Evolutionary conservation across 1,140 invertebrate species (phyloP), one percentile per base, ranked within the genome.

Genomic region (Panagrolaimus sp.): DNA sequence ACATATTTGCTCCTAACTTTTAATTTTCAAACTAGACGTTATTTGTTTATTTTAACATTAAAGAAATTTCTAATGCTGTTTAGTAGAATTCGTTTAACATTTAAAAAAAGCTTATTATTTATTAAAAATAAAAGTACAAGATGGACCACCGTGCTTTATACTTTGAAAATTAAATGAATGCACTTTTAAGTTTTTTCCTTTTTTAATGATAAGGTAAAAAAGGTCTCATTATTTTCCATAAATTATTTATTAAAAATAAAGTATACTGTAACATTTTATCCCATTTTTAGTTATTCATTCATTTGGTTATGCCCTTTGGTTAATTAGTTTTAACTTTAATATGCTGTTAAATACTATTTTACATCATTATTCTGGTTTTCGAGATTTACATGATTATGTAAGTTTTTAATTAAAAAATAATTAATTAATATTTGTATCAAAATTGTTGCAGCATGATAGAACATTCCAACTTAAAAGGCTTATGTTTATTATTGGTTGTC

Each of bases 341-440:
- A 82, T 81, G 75, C 70, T 83, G 6, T 76, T 83, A 63, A 83
- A 83, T 47, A 68, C 70, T 0, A 73, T 81, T 44, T 62, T 81
- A 6, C 78, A 81, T 44, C 70, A 79, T 55, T 77, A 71, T 52
- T 78, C 81, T 38, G 79, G 81, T 9, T 71, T 77, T 21, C 32
- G 69, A 17, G 55, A 78, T 38, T 45, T 77, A 12, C 68, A 46
- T 24, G 32, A 65, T 63, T 65, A 63, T 48, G 74, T 77, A 43
- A 45, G 70, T 70, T 38, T n/a, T n/a, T 38, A 38, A 38, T 38
- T 38, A 38, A 38, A 38, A 38, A 38, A 38, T 38, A 38, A 38
- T 38, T 38, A 4, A 7, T 38, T 38, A 38, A 15, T 12, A 26
- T 58, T 26, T 58, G n/a, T n/a, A n/a, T n/a, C n/a, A 14, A 58